Conservation (phyloP, 2,797 vertebrate species). For the Enteromius mattozi region DNA sequence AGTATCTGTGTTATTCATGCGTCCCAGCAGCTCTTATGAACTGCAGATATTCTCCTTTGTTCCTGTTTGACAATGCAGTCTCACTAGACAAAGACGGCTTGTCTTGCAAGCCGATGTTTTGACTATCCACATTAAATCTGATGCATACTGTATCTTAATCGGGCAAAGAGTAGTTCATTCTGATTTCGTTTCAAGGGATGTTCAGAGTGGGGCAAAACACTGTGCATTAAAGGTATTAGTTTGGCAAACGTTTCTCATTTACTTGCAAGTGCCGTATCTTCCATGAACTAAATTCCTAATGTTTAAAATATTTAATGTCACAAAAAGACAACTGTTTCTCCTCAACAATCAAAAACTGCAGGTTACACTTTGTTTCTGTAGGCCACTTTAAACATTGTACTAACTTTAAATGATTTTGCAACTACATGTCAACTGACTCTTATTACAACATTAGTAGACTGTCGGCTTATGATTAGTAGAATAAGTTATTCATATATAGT, state of each 20-base stretch:
- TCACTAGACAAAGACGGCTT: not conserved
- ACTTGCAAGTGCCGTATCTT: not conserved
- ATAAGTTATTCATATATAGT: not conserved
- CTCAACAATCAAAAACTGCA: not conserved
- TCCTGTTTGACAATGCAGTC: not conserved
- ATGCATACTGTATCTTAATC: not conserved
- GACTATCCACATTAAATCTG: not conserved
- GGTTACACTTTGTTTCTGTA: not conserved
- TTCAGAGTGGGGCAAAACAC: not conserved
- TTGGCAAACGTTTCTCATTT: not conserved
- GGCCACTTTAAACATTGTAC: not conserved
- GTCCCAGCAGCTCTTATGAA: not conserved
- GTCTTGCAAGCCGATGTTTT: slow-evolving; percentile 10
- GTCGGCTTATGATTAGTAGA: not conserved
- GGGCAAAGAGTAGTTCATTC: not conserved
- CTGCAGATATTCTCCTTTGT: slow-evolving; percentile 7
- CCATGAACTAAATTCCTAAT: not conserved
- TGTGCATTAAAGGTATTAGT: slow-evolving; percentile 3
- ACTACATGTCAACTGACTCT: not conserved
- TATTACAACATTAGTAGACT: not conserved
- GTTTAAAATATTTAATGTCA: not conserved
- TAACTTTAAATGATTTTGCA: not conserved
- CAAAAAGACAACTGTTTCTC: not conserved
- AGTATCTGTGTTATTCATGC: not conserved
- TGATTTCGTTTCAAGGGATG: not conserved